Evolutionary conservation across 2,888 invertebrate genomes (phyloP), one percentile per base, ranked within the genome.

Genomic region (Byasa hedistus): DNA sequence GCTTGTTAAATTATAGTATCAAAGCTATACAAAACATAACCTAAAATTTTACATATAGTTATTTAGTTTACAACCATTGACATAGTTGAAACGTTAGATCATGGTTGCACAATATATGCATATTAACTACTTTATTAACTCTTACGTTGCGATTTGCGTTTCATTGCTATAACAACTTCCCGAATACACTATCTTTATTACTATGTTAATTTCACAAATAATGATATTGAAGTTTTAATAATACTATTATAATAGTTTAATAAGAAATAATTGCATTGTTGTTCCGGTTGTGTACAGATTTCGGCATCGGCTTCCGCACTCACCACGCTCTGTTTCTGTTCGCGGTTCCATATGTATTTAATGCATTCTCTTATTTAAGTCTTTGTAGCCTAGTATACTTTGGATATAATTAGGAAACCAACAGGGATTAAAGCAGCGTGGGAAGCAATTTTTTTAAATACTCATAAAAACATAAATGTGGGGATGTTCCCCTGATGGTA

Each of bases 311-410:
- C 22, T 61, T 52, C 54, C 36, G 54, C 36, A 22, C 27, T 44
- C 39, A 48, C 27, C 52, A 64, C 57, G 58, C 58, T 58, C 58
- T 58, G 39, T 17, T 58, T 64, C 15, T 39, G 10, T 39, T 15
- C 39, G 39, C 15, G 15, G 39, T 39, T 39, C 39, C 8, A 39
- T 39, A 39, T 15, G 12, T 8, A 39, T 39, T 39, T 39, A 39
- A 2, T 39, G 12, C 2, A 39, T 12, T 39, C 39, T 39, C 39
- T 39, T 39, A 12, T 15, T 39, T 39, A 15, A 39, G 8, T 5
- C 7, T 4, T 27, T 27, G 3, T 39, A 39, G 12, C 15, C 39
- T 39, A 39, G 39, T 3, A 39, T 39, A 39, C 15, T 39, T 15
- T 12, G 12, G 15, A 39, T 12, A 8, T 15, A 39, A 5, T 10